A percentile compares a stretch with the other conserved stretches of the same genome.
These are phyloP conservation scores for Podarcis muralis DNA, from an alignment of 2,113 vertebrate genomes.

Conservation along the genomic window DNA sequence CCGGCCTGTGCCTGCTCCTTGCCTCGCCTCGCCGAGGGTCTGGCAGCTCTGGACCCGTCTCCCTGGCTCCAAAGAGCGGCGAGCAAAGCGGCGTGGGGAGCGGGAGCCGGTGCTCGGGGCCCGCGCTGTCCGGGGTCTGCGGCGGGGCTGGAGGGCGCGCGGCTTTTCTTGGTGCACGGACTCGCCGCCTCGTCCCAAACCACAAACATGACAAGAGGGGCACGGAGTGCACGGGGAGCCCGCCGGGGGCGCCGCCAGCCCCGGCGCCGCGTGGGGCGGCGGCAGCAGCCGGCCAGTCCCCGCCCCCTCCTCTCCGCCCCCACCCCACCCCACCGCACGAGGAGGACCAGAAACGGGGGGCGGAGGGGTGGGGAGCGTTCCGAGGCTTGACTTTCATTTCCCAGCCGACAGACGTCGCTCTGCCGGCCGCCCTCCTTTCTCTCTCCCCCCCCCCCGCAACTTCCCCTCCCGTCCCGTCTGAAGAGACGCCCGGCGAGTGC, in stretches of 20 bases:
- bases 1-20: constrained; percentile 56
- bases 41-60: constrained; percentile 15
- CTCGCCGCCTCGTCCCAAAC: constrained; percentile 71
- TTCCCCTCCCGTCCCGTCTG: constrained; percentile 43
- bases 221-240: constrained; percentile 66
- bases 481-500: not conserved
- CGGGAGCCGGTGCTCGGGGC: constrained; percentile 62
- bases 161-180: constrained; percentile 65
- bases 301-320: constrained; percentile 34
- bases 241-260: constrained; percentile 71
- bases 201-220: constrained; percentile 68
- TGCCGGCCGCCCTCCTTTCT: not conserved
- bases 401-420: constrained; percentile 9
- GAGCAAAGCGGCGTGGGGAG: constrained; percentile 62
- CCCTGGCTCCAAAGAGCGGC: constrained; percentile 62
- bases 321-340: constrained; percentile 2
- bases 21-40: not conserved
- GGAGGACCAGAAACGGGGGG: not conserved
- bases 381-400: constrained; percentile 1
- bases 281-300: constrained; percentile 43
- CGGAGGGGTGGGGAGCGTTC: not conserved
- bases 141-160: constrained; percentile 60
- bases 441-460: not conserved
- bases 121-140: constrained; percentile 52
- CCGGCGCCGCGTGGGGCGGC: constrained; percentile 71